A percentile compares a stretch with the other conserved stretches of the same genome.
Conservation (phyloP, 2,113 vertebrate genomes). For the Hassar affinis region DNA sequence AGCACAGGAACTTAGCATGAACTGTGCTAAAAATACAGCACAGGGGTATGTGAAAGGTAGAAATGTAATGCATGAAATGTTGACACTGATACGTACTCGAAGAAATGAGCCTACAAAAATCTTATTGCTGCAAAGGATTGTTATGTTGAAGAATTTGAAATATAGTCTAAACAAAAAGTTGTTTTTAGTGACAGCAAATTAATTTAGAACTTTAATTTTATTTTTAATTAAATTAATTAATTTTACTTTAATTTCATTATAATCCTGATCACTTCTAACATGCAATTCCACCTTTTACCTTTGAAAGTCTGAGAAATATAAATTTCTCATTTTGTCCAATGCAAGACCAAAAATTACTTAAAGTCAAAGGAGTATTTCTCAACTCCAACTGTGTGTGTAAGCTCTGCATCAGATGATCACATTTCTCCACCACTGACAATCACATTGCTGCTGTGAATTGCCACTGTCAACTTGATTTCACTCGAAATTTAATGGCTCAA, state of each 20-base stretch:
- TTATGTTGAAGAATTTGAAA: background rate
- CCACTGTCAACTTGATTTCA: background rate
- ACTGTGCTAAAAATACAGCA: background rate
- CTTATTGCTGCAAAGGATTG: background rate
- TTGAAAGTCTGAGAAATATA: background rate
- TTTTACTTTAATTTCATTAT: too few relatives aligned
- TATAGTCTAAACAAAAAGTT: background rate
- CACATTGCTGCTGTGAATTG: background rate
- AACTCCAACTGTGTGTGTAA: background rate
- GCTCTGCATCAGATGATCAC: background rate
- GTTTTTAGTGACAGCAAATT: background rate
- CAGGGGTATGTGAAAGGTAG: background rate
- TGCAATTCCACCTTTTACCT: background rate
- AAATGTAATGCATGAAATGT: background rate
- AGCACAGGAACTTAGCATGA: background rate
- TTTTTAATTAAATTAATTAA: too few relatives aligned
- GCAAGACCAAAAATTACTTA: background rate
- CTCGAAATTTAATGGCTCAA: background rate
- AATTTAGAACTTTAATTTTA: too few relatives aligned
- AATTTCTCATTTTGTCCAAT: background rate
- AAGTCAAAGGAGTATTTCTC: background rate
- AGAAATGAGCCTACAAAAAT: background rate
- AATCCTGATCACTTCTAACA: background rate
- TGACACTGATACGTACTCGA: background rate
- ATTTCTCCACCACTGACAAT: background rate